Base-by-base conservation (phyloP, 2,888 invertebrate genomes). In the Sericinus montela region DNA sequence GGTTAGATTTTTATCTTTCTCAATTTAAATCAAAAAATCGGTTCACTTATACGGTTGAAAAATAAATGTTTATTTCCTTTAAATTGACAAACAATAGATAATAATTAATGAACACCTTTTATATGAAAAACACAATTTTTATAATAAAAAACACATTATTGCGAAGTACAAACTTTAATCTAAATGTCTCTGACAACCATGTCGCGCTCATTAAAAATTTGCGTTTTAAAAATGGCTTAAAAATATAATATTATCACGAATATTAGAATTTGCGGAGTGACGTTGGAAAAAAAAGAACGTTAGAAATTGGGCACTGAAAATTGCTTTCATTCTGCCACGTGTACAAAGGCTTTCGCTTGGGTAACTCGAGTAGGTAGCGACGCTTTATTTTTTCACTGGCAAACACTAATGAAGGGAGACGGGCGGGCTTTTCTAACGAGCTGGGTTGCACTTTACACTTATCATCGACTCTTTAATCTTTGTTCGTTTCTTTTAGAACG, bases 371-470 rank as follows among this genome's bases (percentile, higher is more conserved):
- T 57, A 52, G 56, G 55, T 64, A 59, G 58, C 73, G 25, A 16
- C 32, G 42, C 77, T 79, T 80, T 76, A 72, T 69, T 69, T 57
- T 66, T 72, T 76, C 70, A 65, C 67, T 69, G 61, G 72, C 72
- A 71, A 74, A 71, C 75, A 74, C 76, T 83, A 84, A 85, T 80
- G 83, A 83, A 79, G 75, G 70, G 72, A 44, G 44, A 60, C 59
- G 57, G 62, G 62, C 62, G 63, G 59, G 46, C 59, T 62, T 61
- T 63, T 70, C 75, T 83, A 81, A 81, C 80, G 79, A 82, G 78
- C 73, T 67, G 68, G 73, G 70, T 76, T 68, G 74, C 75, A 70
- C 66, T 75, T 66, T 72, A 65, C 69, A 67, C 70, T 76, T 75
- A 75, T 72, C 78, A 82, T 78, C 76, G 66, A 64, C 68, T 63